Conservation (phyloP, 2,888 invertebrate species). For the Tetrapedia diversipes region DNA sequence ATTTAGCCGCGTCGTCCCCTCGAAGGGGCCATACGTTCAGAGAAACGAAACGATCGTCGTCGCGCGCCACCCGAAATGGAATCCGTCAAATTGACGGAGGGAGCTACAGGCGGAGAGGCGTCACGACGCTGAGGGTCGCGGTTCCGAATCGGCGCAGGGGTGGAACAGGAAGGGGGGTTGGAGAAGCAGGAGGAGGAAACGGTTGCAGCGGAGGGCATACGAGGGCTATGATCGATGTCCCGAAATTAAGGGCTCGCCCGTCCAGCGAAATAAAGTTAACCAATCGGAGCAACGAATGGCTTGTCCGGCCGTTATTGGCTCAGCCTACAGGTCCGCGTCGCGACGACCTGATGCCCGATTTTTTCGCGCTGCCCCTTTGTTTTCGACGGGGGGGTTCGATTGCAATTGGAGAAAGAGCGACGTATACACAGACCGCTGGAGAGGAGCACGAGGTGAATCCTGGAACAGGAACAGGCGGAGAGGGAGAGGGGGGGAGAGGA, state of each 20-base stretch:
- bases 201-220: conserved; percentile 31
- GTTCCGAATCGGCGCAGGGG: conserved; percentile 38
- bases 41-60: conserved; percentile 66
- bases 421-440: too few relatives aligned
- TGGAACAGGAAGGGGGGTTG: too few relatives aligned
- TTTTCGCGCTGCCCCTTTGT: conserved; percentile 57
- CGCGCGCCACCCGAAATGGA: conserved; percentile 68
- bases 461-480: conserved; percentile 41
- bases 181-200: conserved; percentile 24
- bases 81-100: conserved; percentile 73
- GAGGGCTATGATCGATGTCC: conserved; percentile 76
- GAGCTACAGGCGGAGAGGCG: conserved; percentile 57
- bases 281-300: conserved; percentile 74
- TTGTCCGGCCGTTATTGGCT: conserved; percentile 72
- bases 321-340: conserved; percentile 54
- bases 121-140: conserved; percentile 62
- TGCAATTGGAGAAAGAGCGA: conserved; percentile 64
- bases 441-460: conserved; percentile 23
- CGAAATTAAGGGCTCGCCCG: conserved; percentile 77
- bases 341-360: conserved; percentile 70
- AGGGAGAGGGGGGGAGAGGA: conserved; percentile 61
- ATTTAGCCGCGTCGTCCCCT: conserved; percentile 56
- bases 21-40: conserved; percentile 55
- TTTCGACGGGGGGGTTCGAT: conserved; percentile 48
- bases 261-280: conserved; percentile 78